These are phyloP conservation scores for Tragelaphus oryx DNA, from an alignment of 2,797 vertebrate genomes.

Conservation along the genomic window DNA sequence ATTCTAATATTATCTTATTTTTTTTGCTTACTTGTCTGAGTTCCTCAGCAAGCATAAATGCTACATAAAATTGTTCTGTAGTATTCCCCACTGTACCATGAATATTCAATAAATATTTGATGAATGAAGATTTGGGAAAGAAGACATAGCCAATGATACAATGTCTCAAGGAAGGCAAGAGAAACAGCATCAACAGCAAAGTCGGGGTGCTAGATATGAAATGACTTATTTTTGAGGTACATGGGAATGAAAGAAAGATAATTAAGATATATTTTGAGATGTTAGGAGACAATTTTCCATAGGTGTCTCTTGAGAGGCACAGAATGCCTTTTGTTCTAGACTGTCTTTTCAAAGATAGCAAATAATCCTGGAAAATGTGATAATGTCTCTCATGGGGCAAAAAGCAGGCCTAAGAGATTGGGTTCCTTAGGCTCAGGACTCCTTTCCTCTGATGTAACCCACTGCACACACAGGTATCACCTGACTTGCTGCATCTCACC, in stretches of 20 bases:
- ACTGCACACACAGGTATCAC: neutral
- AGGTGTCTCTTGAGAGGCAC: neutral
- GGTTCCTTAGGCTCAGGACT: neutral
- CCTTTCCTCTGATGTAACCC: neutral
- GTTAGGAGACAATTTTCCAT: neutral
- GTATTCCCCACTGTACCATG: neutral
- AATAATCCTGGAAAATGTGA: neutral
- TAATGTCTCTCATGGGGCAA: neutral
- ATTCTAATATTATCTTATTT: neutral
- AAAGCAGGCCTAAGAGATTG: neutral
- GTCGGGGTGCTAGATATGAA: neutral
- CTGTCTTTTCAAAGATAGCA: neutral
- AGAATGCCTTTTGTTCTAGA: neutral
- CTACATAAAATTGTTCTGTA: neutral
- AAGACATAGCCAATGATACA: neutral
- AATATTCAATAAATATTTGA: neutral
- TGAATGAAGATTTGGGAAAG: neutral
- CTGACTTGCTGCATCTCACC: neutral
- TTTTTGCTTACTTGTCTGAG: neutral
- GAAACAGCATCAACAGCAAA: constrained; percentile 3
- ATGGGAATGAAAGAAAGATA: neutral
- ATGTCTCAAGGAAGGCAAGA: neutral
- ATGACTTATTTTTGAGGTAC: neutral
- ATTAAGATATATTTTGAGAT: neutral
- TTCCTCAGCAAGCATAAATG: neutral